Conservation (phyloP, 2,113 vertebrate species). For the Micromys minutus region DNA sequence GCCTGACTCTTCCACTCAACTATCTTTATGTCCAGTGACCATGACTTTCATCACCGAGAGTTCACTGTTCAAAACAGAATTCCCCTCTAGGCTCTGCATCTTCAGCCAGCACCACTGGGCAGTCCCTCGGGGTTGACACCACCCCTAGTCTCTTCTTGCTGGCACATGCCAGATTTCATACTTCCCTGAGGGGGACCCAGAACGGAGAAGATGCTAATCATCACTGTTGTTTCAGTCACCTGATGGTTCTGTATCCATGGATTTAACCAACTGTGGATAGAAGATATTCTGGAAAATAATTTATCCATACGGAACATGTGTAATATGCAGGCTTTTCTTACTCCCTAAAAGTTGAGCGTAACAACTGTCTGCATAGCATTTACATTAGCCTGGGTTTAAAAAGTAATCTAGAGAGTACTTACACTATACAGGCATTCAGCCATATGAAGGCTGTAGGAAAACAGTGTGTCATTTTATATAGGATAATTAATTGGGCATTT, state of each 20-base stretch:
- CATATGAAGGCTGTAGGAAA: not conserved
- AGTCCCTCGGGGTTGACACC: too few relatives aligned
- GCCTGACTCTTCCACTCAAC: not conserved
- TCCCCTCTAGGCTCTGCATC: not conserved
- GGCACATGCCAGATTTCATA: not conserved
- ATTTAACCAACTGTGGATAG: not conserved
- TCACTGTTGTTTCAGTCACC: too few relatives aligned
- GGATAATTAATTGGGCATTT: not conserved
- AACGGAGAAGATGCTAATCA: not conserved
- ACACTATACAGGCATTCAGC: not conserved
- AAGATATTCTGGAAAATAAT: not conserved
- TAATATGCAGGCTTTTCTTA: not conserved
- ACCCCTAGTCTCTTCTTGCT: not conserved
- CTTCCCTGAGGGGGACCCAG: not conserved
- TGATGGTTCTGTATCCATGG: not conserved
- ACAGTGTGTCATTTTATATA: not conserved
- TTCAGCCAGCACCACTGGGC: not conserved
- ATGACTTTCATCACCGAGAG: not conserved
- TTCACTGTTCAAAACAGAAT: not conserved
- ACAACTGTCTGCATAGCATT: not conserved
- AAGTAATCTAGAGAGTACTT: not conserved
- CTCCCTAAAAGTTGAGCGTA: not conserved
- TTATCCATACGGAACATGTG: not conserved
- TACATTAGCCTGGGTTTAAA: not conserved
- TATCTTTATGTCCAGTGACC: not conserved